Conservation (phyloP, 2,797 vertebrate genomes). For the Harpagifer antarcticus region DNA sequence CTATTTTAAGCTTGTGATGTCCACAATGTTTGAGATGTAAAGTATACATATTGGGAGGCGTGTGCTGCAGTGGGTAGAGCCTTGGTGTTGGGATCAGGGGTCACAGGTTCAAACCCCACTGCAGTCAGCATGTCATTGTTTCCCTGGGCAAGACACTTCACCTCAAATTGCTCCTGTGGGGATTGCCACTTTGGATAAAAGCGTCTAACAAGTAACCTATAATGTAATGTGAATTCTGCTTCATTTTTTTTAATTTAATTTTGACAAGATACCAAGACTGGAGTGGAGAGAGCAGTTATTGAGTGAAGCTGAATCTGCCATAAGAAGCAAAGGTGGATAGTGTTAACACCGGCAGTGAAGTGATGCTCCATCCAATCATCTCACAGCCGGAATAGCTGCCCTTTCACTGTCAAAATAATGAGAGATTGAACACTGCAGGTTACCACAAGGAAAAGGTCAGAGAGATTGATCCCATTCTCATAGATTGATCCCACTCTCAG, state of each 20-base stretch:
- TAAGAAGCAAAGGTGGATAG: conserved; percentile 32
- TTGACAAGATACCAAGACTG: conserved; percentile 7
- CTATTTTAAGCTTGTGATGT: conserved; percentile 3
- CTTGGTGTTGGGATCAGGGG: too few species aligned
- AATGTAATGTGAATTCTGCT: conserved; percentile 4
- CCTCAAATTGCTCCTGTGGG: too few species aligned
- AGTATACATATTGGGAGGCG: too few species aligned
- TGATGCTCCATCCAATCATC: conserved; percentile 40
- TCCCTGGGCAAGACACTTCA: too few species aligned
- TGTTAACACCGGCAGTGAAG: conserved; percentile 27
- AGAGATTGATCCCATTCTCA: conserved; percentile 74
- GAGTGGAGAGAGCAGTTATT: conserved; percentile 30
- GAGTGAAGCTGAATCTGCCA: conserved; percentile 19
- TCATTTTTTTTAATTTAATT: neutral
- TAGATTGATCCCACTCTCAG: conserved; percentile 64
- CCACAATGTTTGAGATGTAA: conserved; percentile 3
- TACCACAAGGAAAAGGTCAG: conserved; percentile 75
- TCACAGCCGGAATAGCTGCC: conserved; percentile 59
- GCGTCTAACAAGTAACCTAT: too few species aligned
- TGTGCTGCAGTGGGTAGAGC: too few species aligned
- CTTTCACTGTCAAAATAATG: conserved; percentile 77
- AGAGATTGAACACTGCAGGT: conserved; percentile 70
- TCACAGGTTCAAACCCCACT: too few species aligned
- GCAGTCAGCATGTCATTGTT: too few species aligned
- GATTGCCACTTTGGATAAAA: too few species aligned